These are phyloP conservation scores for Heteropelma amictum DNA, from an alignment of 2,888 invertebrate species.

Conservation along the genomic window DNA sequence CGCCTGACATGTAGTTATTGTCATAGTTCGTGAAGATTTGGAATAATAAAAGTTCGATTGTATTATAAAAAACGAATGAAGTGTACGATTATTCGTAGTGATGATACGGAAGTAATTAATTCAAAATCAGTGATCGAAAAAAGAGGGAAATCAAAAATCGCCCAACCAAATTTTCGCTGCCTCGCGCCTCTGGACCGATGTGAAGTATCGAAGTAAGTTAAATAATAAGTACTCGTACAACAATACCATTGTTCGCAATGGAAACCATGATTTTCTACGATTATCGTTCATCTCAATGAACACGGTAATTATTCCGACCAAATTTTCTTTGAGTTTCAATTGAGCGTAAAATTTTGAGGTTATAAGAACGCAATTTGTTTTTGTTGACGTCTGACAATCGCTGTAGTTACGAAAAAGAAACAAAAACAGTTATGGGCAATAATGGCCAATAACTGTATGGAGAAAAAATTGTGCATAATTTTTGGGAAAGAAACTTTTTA, in stretches of 20 bases:
- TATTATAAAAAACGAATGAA: neutral
- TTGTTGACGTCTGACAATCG: slow-evolving; percentile 55
- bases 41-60: slow-evolving; percentile 16
- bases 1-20: slow-evolving; percentile 51
- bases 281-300: neutral
- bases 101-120: neutral
- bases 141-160: slow-evolving; percentile 3
- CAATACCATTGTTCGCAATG: neutral
- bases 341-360: slow-evolving; percentile 37
- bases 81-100: neutral
- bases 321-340: too few species aligned
- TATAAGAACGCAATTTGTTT: slow-evolving; percentile 40
- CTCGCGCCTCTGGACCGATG: slow-evolving; percentile 44
- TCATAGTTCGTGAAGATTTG: slow-evolving; percentile 25
- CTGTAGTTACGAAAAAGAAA: slow-evolving; percentile 27
- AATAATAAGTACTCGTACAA: neutral
- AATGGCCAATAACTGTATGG: slow-evolving; percentile 45
- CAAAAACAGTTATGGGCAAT: slow-evolving; percentile 48
- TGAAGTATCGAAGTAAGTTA: slow-evolving; percentile 41
- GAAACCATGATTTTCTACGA: neutral
- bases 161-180: slow-evolving; percentile 16
- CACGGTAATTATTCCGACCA: neutral
- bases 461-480: neutral
- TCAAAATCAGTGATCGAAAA: neutral
- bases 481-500: neutral